Evolutionary conservation across 2,888 invertebrate species (phyloP).

Genomic region (Lochmaea crataegi): DNA sequence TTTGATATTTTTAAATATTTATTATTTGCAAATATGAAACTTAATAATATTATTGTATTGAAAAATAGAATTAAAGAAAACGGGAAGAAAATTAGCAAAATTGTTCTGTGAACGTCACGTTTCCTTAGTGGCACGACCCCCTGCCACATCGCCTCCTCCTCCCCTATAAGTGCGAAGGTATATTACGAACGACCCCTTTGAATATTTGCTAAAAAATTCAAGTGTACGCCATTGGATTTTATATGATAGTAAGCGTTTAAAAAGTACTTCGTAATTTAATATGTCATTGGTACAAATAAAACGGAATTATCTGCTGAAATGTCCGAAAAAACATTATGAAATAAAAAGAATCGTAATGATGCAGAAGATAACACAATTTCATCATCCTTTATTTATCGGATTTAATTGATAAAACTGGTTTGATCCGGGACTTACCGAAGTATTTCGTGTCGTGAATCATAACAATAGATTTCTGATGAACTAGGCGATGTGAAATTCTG

Average conservation of each 20-base stretch:
- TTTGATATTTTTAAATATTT: no score
- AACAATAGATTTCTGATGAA: constrained; percentile 2
- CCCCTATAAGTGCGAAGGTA: no score
- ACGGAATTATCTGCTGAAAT: background rate
- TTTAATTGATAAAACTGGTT: constrained; percentile 15
- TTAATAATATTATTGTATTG: no score
- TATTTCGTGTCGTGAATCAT: background rate
- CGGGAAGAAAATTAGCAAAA: no score
- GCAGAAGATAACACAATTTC: constrained; percentile 25
- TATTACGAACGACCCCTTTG: no score
- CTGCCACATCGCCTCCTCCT: no score
- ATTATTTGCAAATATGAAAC: no score
- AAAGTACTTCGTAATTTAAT: background rate
- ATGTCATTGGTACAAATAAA: constrained; percentile 4
- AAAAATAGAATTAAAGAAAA: no score
- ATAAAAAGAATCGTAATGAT: constrained; percentile 14
- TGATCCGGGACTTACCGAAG: constrained; percentile 16
- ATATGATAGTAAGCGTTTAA: background rate
- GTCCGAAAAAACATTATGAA: constrained; percentile 15
- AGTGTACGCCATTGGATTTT: background rate
- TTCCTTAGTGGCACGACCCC: no score
- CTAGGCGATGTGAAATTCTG: background rate
- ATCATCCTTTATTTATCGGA: constrained; percentile 20
- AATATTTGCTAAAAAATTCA: no score
- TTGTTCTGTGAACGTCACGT: no score